Evolutionary conservation across 1,140 invertebrate genomes (phyloP), one percentile per base, ranked within the genome.

Genomic region (Cherax quadricarinatus): DNA sequence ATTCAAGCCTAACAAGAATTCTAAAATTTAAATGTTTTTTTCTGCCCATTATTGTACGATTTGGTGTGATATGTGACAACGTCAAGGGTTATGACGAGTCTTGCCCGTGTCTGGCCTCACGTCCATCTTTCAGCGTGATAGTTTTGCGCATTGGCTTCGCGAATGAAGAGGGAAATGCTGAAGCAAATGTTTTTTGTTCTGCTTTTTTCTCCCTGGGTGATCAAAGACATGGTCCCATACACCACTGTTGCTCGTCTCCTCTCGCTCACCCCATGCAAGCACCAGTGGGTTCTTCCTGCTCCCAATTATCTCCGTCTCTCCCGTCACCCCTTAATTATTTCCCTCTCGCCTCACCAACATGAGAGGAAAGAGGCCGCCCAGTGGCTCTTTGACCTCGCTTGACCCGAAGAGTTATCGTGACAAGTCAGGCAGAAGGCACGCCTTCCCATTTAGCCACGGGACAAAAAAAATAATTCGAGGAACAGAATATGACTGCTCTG

Each of bases 351-450:
- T 75, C 62, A 16, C 62, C 62, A 70, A 21, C 62, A n/a, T n/a
- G 21, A 57, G 53, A 57, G 12, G 53, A 10, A 18, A 5, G 21
- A 16, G 62, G 18, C 62, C 18, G 14, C 62, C 70, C n/a, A 24
- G 62, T 30, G n/a, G 24, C 18, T 75, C 70, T 75, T 75, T 75
- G 70, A 75, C 70, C 70, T 30, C n/a, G n/a, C n/a, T 75, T 75
- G n/a, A 75, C 70, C 70, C n/a, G 21, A 24, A n/a, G 70, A 75
- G 70, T 75, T 30, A 75, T 9, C n/a, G n/a, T 3, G 62, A 30
- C 70, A 30, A n/a, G 70, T 75, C 70, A 75, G 70, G 70, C 70
- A 75, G 6, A 75, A 6, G 70, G 70, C 7, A 24, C 14, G 21
- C 30, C 78, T 57, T 14, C 53, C 53, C 53, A 57, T 57, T 14